These are phyloP conservation scores for Lithodes maja DNA, from an alignment of 2,888 invertebrate species.

Conservation along the genomic window DNA sequence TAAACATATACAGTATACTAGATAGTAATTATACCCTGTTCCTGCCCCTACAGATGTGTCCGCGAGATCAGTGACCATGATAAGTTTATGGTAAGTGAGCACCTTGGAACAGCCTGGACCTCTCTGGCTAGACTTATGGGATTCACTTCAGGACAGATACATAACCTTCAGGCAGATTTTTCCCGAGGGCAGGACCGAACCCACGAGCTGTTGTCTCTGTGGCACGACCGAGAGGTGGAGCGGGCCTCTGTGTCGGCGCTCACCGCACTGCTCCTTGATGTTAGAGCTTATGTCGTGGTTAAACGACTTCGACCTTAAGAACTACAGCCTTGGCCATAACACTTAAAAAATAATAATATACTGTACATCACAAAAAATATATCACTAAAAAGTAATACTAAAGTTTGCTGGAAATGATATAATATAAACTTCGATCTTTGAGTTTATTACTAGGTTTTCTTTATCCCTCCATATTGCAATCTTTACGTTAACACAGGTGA, in stretches of 20 bases:
- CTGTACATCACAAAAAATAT: no score
- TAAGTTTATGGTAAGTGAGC: background rate
- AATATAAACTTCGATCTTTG: no score
- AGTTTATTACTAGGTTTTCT: no score
- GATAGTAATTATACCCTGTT: no score
- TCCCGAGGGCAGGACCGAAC: slow-evolving; percentile 47
- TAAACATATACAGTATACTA: no score
- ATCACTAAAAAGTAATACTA: no score
- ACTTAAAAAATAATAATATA: no score
- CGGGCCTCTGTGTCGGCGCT: slow-evolving; percentile 52
- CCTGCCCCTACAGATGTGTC: background rate
- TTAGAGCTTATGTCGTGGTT: slow-evolving; percentile 43
- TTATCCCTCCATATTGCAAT: no score
- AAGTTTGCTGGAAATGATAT: no score
- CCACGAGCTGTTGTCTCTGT: slow-evolving; percentile 51
- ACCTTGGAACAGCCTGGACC: slow-evolving; percentile 54
- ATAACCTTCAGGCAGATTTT: slow-evolving; percentile 56
- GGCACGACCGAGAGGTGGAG: slow-evolving; percentile 62
- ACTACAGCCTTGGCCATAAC: no score
- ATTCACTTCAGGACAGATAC: slow-evolving; percentile 58
- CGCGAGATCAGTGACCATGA: slow-evolving; percentile 5
- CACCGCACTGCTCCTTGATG: slow-evolving; percentile 39
- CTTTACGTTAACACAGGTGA: no score
- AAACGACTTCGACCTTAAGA: slow-evolving; percentile 13
- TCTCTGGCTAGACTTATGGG: slow-evolving; percentile 56